Base-by-base conservation (phyloP, 2,797 vertebrate species). In the Catostomus latipinnis region DNA sequence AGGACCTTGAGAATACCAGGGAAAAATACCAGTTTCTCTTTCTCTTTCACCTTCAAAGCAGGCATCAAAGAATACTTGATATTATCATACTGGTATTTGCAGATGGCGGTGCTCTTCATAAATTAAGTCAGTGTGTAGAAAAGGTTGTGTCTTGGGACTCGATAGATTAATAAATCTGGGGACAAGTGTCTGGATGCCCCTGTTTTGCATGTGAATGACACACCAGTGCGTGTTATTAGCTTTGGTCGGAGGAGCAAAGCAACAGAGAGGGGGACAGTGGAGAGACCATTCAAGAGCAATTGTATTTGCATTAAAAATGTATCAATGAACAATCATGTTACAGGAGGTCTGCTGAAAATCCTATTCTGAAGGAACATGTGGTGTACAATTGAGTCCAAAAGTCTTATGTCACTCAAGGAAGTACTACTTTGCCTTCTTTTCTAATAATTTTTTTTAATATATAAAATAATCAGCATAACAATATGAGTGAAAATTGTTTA, bases 181-280 rank as follows among this genome's bases (percentile, higher is more conserved):
- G 79, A 79, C 82, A 87, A 87, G 85, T 78, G 80, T 67, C 81
- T 78, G 81, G 84, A 83, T 82, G 81, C 66, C 81, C 83, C 84
- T 84, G 82, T 78, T 86, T 88, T 84, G 81, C 85, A 88, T 86
- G 75, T 88, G 84, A 88, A 88, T 88, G 79, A 75, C 84, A 76
- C 71, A 77, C 60, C 65, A 63, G 78, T 78, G 79, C 79, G 81
- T 62, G 70, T 74, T n/a, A n/a, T 68, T 80, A 56, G 74, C 76
- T 82, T 76, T 81, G 58, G 75, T 81, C 48, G 34, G 14, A 61
- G 69, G 68, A 74, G 71, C 61, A 50, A 72, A 81, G 60, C 48
- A 53, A 60, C 16, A 66, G 68, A n/a, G 65, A 34, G 2, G 34
- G 34, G 34, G 34, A 82, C 60, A 68, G 70, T 58, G 57, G 60